Evolutionary conservation across 2,888 invertebrate genomes (phyloP).

Genomic region (Andrena flavipes): DNA sequence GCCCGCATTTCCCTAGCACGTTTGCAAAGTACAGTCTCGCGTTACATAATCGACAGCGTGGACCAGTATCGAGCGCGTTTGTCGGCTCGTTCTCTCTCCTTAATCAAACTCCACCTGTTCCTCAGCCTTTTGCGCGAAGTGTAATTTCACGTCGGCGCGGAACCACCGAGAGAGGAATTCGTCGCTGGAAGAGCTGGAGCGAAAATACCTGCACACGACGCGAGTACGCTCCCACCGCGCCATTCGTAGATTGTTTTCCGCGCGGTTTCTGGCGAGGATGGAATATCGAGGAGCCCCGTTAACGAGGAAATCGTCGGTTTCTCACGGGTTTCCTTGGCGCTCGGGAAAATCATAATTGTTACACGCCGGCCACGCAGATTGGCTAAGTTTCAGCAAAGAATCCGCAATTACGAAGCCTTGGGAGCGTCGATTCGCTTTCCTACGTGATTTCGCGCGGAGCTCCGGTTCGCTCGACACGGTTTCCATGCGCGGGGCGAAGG

Average conservation of each 20-base stretch:
- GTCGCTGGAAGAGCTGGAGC: background rate
- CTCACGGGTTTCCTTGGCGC: slow-evolving; percentile 27
- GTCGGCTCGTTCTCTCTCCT: no score
- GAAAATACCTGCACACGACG: slow-evolving; percentile 2
- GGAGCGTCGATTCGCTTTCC: background rate
- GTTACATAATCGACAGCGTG: slow-evolving; percentile 32
- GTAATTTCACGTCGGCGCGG: background rate
- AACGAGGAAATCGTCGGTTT: slow-evolving; percentile 23
- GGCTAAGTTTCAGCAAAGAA: slow-evolving; percentile 33
- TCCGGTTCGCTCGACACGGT: background rate
- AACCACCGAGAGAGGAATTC: background rate
- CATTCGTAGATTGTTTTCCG: background rate
- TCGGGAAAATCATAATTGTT: slow-evolving; percentile 29
- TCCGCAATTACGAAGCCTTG: slow-evolving; percentile 19
- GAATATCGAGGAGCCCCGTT: background rate
- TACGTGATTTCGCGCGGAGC: slow-evolving; percentile 34
- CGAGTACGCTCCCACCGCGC: background rate
- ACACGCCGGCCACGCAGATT: no score
- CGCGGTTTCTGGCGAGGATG: background rate
- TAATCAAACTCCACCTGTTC: no score
- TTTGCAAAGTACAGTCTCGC: background rate
- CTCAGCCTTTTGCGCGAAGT: no score
- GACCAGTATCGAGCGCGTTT: slow-evolving; percentile 23
- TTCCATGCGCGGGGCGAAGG: background rate
- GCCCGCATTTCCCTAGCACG: slow-evolving; percentile 2